Evolutionary conservation across 64 coral and sea anemone species (phyloP).

Genomic region (Dendrophyllia cribrosa): DNA sequence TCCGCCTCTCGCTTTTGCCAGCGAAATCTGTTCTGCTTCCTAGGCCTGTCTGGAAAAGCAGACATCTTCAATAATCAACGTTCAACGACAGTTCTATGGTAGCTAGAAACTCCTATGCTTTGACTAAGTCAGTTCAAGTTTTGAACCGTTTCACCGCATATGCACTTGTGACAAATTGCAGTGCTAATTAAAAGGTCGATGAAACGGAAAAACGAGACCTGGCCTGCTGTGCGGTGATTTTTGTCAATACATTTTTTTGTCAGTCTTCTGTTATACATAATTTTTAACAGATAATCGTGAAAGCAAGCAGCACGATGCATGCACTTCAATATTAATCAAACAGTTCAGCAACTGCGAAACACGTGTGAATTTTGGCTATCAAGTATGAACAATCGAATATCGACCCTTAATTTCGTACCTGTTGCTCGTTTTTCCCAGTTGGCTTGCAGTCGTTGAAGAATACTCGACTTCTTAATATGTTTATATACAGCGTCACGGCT

Average conservation of each 20-base stretch:
- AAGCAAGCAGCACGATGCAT: not conserved
- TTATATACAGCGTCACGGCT: too few relatives aligned
- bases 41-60: not conserved
- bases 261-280: not conserved
- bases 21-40: not conserved
- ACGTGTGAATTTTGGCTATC: not conserved
- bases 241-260: slow-evolving; percentile 6
- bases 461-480: too few relatives aligned
- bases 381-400: too few relatives aligned
- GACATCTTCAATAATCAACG: not conserved
- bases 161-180: not conserved
- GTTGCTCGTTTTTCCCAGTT: too few relatives aligned
- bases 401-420: too few relatives aligned
- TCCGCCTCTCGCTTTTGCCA: not conserved
- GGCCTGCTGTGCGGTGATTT: not conserved
- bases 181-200: not conserved
- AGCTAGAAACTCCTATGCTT: not conserved
- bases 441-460: too few relatives aligned
- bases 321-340: not conserved
- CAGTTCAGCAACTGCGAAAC: not conserved
- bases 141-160: not conserved
- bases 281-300: slow-evolving; percentile 27
- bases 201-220: not conserved
- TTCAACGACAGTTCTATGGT: not conserved
- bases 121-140: not conserved